Conservation (phyloP, 2,797 vertebrate species). For the Luscinia luscinia region DNA sequence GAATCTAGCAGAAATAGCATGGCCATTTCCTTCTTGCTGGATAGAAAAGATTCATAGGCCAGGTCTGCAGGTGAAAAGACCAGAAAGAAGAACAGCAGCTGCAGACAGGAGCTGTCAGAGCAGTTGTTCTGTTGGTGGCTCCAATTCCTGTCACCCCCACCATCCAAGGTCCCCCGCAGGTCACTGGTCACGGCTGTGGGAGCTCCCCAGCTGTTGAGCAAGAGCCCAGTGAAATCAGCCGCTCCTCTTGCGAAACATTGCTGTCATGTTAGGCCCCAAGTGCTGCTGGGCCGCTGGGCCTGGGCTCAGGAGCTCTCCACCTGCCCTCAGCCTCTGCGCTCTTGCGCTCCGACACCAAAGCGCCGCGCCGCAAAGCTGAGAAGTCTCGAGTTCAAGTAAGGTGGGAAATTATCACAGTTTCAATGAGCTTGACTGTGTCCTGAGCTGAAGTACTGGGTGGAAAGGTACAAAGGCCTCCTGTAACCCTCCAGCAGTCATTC, state of each 20-base stretch:
- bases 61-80: neutral
- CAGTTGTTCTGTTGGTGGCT: neutral
- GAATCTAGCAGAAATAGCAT: neutral
- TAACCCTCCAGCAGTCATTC: neutral
- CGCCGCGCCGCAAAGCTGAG: neutral
- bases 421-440: rapidly evolving
- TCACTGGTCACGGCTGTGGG: rapidly evolving
- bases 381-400: neutral
- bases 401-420: neutral
- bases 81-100: neutral
- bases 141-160: neutral
- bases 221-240: neutral
- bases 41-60: neutral
- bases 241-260: neutral
- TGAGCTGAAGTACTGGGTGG: neutral
- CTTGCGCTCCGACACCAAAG: neutral
- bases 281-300: neutral
- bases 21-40: neutral
- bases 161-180: neutral
- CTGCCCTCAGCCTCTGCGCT: neutral
- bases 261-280: neutral
- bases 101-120: neutral
- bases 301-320: rapidly evolving
- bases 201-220: neutral
- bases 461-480: neutral